These are phyloP conservation scores for Siniperca chuatsi DNA, from an alignment of 2,113 vertebrate species.

Conservation along the genomic window DNA sequence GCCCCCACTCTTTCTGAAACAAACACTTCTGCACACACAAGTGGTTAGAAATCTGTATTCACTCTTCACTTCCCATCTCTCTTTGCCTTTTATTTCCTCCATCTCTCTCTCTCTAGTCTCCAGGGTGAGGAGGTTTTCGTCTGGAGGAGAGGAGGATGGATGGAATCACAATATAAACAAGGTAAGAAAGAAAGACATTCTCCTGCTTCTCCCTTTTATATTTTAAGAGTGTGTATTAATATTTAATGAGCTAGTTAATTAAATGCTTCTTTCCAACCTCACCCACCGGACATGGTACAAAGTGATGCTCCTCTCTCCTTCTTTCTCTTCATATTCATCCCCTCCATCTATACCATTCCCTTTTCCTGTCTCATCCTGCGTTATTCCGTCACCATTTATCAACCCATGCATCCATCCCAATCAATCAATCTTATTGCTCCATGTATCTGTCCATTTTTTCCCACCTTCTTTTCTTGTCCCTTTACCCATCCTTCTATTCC, in stretches of 20 bases:
- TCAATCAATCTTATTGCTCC: constrained; percentile 20
- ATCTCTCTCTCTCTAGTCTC: constrained; percentile 59
- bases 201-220: constrained; percentile 28
- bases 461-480: neutral
- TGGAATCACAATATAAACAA: constrained; percentile 80
- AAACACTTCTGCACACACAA: neutral
- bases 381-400: constrained; percentile 30
- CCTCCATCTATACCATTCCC: neutral
- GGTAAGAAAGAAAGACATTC: constrained; percentile 49
- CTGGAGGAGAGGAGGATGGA: constrained; percentile 78
- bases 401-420: constrained; percentile 19
- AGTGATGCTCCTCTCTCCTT: neutral
- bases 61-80: neutral
- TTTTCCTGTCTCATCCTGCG: neutral
- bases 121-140: constrained; percentile 77
- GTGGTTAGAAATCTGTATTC: neutral
- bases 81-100: neutral
- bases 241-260: constrained; percentile 65
- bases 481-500: constrained; percentile 10
- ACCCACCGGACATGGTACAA: constrained; percentile 28
- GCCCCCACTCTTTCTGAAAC: neutral
- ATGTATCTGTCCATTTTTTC: constrained; percentile 23
- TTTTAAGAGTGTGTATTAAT: constrained; percentile 42
- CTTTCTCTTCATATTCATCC: constrained; percentile 15
- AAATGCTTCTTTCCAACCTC: constrained; percentile 39